Evolutionary conservation across 2,113 vertebrate genomes (phyloP).

Genomic region (Ornithorhynchus anatinus): DNA sequence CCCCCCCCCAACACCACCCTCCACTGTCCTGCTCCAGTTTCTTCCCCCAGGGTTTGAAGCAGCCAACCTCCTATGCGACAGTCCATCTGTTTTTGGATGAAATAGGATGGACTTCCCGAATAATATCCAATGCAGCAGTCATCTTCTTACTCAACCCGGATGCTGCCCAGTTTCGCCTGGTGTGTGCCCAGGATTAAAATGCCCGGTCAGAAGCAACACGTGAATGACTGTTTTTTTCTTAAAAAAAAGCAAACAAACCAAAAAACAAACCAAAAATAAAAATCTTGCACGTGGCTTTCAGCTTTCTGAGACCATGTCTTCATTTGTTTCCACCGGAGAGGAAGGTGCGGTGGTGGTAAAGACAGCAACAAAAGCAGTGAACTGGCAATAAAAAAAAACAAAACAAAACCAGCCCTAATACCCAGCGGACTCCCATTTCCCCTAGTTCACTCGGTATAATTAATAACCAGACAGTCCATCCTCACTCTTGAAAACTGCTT

Average conservation of each 20-base stretch:
- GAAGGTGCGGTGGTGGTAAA: not conserved
- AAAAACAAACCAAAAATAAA: too few species aligned
- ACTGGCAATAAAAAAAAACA: not conserved
- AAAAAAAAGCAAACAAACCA: slow-evolving; percentile 18
- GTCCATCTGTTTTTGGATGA: slow-evolving; percentile 35
- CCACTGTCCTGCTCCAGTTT: not conserved
- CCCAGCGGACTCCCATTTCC: slow-evolving; percentile 8
- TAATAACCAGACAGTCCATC: not conserved
- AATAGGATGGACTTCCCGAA: slow-evolving; percentile 24
- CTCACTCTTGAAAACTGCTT: not conserved
- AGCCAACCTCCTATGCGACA: not conserved
- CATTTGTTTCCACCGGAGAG: not conserved
- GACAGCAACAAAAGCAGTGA: not conserved
- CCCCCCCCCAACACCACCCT: slow-evolving; percentile 45
- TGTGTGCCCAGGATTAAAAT: slow-evolving; percentile 6
- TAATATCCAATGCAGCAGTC: slow-evolving; percentile 26
- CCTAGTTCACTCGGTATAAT: not conserved
- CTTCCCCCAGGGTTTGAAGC: not conserved
- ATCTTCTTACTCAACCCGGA: not conserved
- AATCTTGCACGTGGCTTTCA: slow-evolving; percentile 20
- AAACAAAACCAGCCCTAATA: not conserved
- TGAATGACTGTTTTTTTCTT: not conserved
- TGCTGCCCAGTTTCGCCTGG: slow-evolving; percentile 38
- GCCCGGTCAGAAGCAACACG: not conserved
- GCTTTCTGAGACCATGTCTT: slow-evolving; percentile 5